Base-by-base conservation (phyloP, 2,888 invertebrate genomes). In the Luperina testacea region DNA sequence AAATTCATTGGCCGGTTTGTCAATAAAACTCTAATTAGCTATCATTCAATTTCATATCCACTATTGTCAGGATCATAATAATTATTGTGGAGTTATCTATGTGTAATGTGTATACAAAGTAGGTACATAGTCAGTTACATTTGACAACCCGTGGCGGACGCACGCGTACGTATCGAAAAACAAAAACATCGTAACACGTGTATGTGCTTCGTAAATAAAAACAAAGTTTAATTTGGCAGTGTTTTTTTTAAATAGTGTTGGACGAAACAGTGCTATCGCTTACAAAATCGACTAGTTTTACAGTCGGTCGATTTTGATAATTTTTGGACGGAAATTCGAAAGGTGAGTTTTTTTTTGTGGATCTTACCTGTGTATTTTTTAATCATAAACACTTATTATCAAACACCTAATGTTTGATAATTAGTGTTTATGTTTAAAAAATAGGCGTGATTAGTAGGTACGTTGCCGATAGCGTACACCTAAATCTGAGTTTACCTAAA, bases 21-120 rank as follows among this genome's bases (percentile, higher is more conserved):
- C 86, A 85, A 85, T 87, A 78, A 67, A 42, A 65, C 42, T 84
- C 77, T 81, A 83, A 83, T 85, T 79, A 85, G n/a, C 48, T 68
- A 78, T 87, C 83, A 87, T 85, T 85, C 87, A 78, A 80, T 84
- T 84, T 74, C 42, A 78, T 77, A 73, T 17, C 61, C 42, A 75
- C 75, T 73, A 65, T 79, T 63, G 80, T 75, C 78, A 75, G 61
- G 74, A 80, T 79, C 65, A 27, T 76, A n/a, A n/a, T n/a, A n/a
- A n/a, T n/a, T n/a, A 64, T 72, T 74, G 59, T 81, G 45, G 20
- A 73, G 8, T 75, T 83, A 83, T 88, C 78, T 76, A 69, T 64
- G 63, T 67, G 59, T 80, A 32, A 32, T n/a, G n/a, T n/a, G 32
- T 32, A 69, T 27, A 53, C 32, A 61, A 45, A 59, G 51, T 32